Percentiles rank a stretch among this genome's conserved stretches.
Evolutionary conservation across 2,113 vertebrate species (phyloP).

Genomic region (Syngnathus typhle): DNA sequence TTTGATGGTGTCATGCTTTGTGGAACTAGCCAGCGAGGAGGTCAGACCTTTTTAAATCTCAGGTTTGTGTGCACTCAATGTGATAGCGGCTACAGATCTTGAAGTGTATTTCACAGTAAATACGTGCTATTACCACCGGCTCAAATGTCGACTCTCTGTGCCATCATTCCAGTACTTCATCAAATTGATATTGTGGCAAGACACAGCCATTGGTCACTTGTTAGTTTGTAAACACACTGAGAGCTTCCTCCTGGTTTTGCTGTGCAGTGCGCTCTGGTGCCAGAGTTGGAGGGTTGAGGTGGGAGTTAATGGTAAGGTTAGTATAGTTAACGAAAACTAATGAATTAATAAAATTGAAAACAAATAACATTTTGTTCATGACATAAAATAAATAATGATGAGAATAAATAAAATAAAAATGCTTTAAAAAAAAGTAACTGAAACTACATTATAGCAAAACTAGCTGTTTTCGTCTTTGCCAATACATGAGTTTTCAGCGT

Average conservation of each 20-base stretch:
- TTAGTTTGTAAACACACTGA: slow-evolving; percentile 45
- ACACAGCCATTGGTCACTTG: slow-evolving; percentile 38
- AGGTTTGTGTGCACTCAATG: slow-evolving; percentile 35
- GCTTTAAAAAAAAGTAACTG: too few species aligned
- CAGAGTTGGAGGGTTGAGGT: slow-evolving; percentile 6
- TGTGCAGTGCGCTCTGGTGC: slow-evolving; percentile 28
- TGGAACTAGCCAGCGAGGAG: slow-evolving; percentile 30
- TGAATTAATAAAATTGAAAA: too few species aligned
- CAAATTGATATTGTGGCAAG: slow-evolving; percentile 60
- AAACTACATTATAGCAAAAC: too few species aligned
- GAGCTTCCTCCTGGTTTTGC: slow-evolving; percentile 36
- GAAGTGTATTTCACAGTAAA: slow-evolving; percentile 38
- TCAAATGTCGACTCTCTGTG: slow-evolving; percentile 29
- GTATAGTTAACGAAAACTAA: too few species aligned
- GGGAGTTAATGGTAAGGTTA: too few species aligned
- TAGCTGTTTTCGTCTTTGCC: too few species aligned
- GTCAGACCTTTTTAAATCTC: slow-evolving; percentile 40
- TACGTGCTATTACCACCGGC: slow-evolving; percentile 41
- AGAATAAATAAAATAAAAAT: too few species aligned
- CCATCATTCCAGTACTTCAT: slow-evolving; percentile 49
- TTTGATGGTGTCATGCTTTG: slow-evolving; percentile 48
- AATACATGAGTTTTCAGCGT: too few species aligned
- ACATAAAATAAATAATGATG: too few species aligned
- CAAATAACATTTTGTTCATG: too few species aligned
- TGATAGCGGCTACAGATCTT: slow-evolving; percentile 21